Evolutionary conservation across 2,797 vertebrate species (phyloP).

Genomic region (Poecilia wingei): DNA sequence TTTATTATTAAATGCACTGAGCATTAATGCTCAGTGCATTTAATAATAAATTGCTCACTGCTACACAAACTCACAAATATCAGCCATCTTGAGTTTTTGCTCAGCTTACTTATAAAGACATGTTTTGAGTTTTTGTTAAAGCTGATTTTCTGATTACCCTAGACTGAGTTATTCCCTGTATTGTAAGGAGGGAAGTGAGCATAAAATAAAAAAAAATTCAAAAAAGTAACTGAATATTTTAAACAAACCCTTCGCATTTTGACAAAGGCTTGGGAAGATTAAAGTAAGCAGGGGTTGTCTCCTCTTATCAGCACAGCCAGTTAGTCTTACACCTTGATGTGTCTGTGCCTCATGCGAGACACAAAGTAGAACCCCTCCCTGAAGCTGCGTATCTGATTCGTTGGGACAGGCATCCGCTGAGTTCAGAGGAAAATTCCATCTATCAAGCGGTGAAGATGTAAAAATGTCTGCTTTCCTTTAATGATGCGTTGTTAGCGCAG

Average conservation of each 20-base stretch:
- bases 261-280: slow-evolving; percentile 68
- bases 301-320: slow-evolving; percentile 59
- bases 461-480: slow-evolving; percentile 27
- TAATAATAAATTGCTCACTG: no score
- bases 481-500: slow-evolving; percentile 23
- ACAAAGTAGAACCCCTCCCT: slow-evolving; percentile 47
- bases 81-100: slow-evolving; percentile 36
- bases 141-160: slow-evolving; percentile 49
- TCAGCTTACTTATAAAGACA: slow-evolving; percentile 28
- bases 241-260: slow-evolving; percentile 36
- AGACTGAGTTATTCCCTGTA: slow-evolving; percentile 46
- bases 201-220: no score
- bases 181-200: neutral
- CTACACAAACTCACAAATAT: slow-evolving; percentile 32
- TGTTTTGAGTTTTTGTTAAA: slow-evolving; percentile 33
- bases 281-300: slow-evolving; percentile 67
- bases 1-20: no score
- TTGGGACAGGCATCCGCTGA: slow-evolving; percentile 49
- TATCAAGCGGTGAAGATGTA: slow-evolving; percentile 26
- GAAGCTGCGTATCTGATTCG: slow-evolving; percentile 53
- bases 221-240: slow-evolving; percentile 37
- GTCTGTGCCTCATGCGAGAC: slow-evolving; percentile 31
- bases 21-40: no score
- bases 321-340: slow-evolving; percentile 54
- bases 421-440: slow-evolving; percentile 49